These are phyloP conservation scores for Toxonevra muliebris DNA, from an alignment of 2,888 invertebrate genomes.

Conservation along the genomic window DNA sequence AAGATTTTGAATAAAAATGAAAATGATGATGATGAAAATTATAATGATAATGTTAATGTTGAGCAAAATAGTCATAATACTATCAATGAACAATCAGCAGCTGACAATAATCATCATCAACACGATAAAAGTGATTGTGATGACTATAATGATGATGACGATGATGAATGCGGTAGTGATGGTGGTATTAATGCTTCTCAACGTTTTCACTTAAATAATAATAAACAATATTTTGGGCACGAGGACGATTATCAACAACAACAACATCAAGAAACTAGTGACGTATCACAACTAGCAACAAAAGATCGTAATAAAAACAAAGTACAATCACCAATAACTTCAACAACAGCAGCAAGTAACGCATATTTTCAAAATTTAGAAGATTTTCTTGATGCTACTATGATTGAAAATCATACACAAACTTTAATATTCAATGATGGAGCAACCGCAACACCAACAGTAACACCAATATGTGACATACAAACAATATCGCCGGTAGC, in stretches of 20 bases:
- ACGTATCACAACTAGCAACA: background rate
- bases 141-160: slow-evolving; percentile 3
- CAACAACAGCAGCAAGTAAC: background rate
- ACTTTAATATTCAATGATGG: slow-evolving; percentile 47
- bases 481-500: slow-evolving; percentile 30
- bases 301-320: slow-evolving; percentile 30
- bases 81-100: background rate
- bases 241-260: slow-evolving; percentile 10
- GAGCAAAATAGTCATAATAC: background rate
- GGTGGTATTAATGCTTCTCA: background rate
- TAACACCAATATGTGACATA: slow-evolving; percentile 35
- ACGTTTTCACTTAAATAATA: background rate
- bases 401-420: slow-evolving; percentile 54
- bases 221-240: slow-evolving; percentile 16
- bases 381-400: slow-evolving; percentile 55
- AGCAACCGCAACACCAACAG: slow-evolving; percentile 17
- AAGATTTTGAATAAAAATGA: background rate
- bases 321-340: no score
- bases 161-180: background rate
- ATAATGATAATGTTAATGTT: slow-evolving; percentile 1
- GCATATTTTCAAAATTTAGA: slow-evolving; percentile 51
- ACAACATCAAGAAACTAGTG: background rate
- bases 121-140: background rate
- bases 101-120: background rate
- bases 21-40: slow-evolving; percentile 5